These are phyloP conservation scores for Metacarcinus magister DNA, from an alignment of 2,888 invertebrate species.

Conservation along the genomic window DNA sequence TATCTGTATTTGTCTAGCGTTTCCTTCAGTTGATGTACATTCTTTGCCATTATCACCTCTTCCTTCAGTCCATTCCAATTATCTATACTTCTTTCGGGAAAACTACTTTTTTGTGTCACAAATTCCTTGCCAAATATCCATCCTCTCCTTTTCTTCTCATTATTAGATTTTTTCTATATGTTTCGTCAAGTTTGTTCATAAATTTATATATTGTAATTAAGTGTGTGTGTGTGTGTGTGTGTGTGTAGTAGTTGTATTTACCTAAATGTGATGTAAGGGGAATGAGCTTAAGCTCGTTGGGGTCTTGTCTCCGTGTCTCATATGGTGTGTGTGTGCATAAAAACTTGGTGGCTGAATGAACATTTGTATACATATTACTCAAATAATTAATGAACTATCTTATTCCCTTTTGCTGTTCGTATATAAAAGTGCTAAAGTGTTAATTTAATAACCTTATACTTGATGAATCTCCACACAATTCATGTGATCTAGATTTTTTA, in stretches of 20 bases:
- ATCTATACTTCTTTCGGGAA: too few species aligned
- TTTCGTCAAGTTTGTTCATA: too few species aligned
- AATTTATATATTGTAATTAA: not conserved
- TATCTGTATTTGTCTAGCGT: too few species aligned
- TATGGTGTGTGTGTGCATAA: not conserved
- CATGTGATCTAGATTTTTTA: not conserved
- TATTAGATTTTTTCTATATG: too few species aligned
- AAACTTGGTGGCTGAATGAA: not conserved
- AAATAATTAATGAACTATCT: not conserved
- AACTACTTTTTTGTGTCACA: too few species aligned
- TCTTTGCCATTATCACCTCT: too few species aligned
- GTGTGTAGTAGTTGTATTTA: not conserved
- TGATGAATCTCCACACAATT: not conserved
- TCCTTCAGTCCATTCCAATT: too few species aligned
- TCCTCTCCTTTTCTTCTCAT: too few species aligned
- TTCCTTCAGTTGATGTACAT: too few species aligned
- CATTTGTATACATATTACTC: not conserved
- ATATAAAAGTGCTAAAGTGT: not conserved
- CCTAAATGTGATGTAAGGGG: not conserved
- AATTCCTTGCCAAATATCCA: too few species aligned
- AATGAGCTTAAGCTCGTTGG: not conserved
- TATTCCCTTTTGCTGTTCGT: not conserved
- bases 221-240: slow-evolving; percentile 2
- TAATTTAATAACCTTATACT: not conserved
- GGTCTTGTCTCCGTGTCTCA: not conserved